These are phyloP conservation scores for Maniola jurtina DNA, from an alignment of 1,140 invertebrate genomes.

Conservation along the genomic window DNA sequence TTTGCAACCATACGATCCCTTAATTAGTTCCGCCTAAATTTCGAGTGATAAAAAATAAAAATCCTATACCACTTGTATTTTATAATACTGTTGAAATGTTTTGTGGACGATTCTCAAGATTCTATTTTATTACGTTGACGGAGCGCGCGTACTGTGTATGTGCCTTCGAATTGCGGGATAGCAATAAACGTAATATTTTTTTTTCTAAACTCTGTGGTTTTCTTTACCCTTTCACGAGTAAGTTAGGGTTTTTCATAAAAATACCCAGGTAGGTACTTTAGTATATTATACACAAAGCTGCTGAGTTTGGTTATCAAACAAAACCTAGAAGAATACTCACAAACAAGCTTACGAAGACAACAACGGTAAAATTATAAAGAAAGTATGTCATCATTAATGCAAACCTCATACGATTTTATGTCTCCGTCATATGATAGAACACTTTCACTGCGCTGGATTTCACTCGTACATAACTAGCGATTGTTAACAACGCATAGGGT, in stretches of 20 bases:
- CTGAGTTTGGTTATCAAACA: background rate
- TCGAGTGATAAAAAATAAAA: slow-evolving; percentile 41
- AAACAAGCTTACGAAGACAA: slow-evolving; percentile 5
- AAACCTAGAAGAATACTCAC: background rate
- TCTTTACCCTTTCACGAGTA: slow-evolving; percentile 31
- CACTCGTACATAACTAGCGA: slow-evolving; percentile 60
- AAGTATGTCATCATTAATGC: slow-evolving; percentile 39
- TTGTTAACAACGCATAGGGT: slow-evolving; percentile 42
- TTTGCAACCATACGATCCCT: slow-evolving; percentile 65
- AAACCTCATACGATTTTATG: slow-evolving; percentile 43
- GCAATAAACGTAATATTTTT: slow-evolving; percentile 78
- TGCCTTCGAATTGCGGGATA: slow-evolving; percentile 74
- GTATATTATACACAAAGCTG: background rate
- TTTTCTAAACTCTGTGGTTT: slow-evolving; percentile 54
- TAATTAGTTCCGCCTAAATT: slow-evolving; percentile 69
- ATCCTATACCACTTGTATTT: slow-evolving; percentile 48
- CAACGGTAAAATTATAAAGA: slow-evolving; percentile 35
- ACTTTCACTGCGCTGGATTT: slow-evolving; percentile 71
- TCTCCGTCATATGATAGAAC: slow-evolving; percentile 53
- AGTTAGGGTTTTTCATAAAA: background rate
- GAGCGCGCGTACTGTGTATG: slow-evolving; percentile 72
- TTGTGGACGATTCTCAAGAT: slow-evolving; percentile 51
- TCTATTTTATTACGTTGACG: slow-evolving; percentile 71
- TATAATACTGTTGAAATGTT: slow-evolving; percentile 49
- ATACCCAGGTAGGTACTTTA: background rate